Evolutionary conservation across 1,140 invertebrate genomes (phyloP).

Genomic region (Rhopalosiphum maidis): DNA sequence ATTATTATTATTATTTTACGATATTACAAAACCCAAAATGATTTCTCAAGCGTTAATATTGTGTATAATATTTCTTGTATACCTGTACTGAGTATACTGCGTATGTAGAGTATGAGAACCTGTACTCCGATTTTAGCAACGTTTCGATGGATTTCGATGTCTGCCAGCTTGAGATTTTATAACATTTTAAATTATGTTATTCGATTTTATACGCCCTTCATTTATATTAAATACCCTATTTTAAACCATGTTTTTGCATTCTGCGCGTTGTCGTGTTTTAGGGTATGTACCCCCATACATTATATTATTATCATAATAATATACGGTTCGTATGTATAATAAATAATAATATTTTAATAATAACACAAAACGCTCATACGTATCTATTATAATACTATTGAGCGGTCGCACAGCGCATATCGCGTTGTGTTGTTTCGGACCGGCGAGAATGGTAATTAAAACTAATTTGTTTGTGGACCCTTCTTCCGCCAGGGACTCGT

Average conservation of each 20-base stretch:
- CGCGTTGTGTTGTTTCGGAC: neutral
- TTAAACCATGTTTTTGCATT: too few relatives aligned
- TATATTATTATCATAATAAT: neutral
- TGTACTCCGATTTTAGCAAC: neutral
- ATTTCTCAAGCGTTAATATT: neutral
- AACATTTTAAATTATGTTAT: neutral
- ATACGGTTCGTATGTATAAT: neutral
- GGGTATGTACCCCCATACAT: neutral
- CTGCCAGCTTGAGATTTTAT: neutral
- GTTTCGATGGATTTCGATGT: neutral
- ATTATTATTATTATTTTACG: neutral
- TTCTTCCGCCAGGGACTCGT: neutral
- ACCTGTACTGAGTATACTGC: too few relatives aligned
- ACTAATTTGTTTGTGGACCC: constrained; percentile 23
- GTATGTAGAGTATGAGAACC: neutral
- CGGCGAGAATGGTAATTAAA: neutral
- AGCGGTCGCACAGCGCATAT: neutral
- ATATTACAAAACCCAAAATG: neutral
- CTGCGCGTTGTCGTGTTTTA: neutral
- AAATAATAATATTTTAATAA: neutral
- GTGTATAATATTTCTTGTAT: neutral
- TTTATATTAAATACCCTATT: too few relatives aligned
- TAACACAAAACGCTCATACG: neutral
- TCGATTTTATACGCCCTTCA: neutral
- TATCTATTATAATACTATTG: neutral